phyloP scores from a whole-genome alignment of 2,888 invertebrate genomes.

The Pherbina coryleti region DNA sequence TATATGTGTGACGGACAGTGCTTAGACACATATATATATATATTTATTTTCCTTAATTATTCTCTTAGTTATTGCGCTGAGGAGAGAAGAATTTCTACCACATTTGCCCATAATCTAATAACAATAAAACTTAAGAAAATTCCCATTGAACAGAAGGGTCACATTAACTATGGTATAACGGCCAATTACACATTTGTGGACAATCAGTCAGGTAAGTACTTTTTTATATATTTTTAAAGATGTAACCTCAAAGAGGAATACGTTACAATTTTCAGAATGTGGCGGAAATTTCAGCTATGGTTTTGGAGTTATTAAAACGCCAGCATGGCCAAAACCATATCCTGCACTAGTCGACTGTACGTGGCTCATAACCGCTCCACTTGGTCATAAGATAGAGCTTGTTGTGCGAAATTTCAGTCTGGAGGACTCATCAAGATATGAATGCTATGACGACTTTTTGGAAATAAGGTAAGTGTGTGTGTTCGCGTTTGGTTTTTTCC shows the following conservation, averaged over 20 bases:
- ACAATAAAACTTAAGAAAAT: constrained; percentile 45
- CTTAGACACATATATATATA: no score
- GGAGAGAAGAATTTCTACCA: constrained; percentile 29
- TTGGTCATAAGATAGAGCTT: constrained; percentile 82
- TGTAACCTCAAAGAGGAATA: background rate
- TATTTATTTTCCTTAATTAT: no score
- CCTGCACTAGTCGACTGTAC: constrained; percentile 78
- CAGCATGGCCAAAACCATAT: constrained; percentile 83
- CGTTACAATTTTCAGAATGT: constrained; percentile 72
- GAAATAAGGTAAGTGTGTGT: constrained; percentile 75
- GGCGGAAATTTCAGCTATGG: constrained; percentile 78
- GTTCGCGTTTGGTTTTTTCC: background rate
- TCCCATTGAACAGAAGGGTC: background rate
- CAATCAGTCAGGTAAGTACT: constrained; percentile 40
- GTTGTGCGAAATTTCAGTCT: constrained; percentile 77
- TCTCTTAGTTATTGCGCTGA: constrained; percentile 42
- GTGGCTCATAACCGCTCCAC: constrained; percentile 82
- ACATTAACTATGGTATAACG: constrained; percentile 29
- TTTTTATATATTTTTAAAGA: background rate
- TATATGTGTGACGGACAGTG: no score
- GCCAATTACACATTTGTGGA: constrained; percentile 48
- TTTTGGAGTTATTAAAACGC: constrained; percentile 81
- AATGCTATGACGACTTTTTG: constrained; percentile 77
- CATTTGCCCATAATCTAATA: constrained; percentile 36
- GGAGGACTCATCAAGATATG: constrained; percentile 72